A percentile compares a stretch with the other conserved stretches of the same genome.
These are phyloP conservation scores for Exephanes ischioxanthus DNA, from an alignment of 2,888 invertebrate species.

Conservation along the genomic window DNA sequence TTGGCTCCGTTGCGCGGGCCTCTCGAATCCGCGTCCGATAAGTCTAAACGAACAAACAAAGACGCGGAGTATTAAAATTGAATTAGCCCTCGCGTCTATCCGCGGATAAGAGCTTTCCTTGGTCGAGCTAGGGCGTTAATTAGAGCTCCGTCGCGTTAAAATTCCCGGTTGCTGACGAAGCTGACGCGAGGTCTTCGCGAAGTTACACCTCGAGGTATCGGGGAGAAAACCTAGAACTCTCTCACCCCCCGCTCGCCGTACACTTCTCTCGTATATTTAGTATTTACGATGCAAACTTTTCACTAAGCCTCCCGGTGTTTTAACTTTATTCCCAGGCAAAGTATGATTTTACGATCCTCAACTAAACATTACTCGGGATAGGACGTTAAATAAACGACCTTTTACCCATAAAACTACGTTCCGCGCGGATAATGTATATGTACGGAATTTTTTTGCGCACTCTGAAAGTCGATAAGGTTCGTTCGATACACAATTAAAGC, in stretches of 20 bases:
- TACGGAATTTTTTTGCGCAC: slow-evolving; percentile 19
- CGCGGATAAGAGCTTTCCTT: slow-evolving; percentile 69
- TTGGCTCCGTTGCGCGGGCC: not conserved
- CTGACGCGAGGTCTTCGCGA: slow-evolving; percentile 51
- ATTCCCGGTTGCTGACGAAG: slow-evolving; percentile 50
- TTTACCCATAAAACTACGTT: slow-evolving; percentile 79
- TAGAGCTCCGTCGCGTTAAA: slow-evolving; percentile 72
- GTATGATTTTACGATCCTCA: slow-evolving; percentile 82
- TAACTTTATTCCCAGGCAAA: slow-evolving; percentile 72
- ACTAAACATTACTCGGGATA: slow-evolving; percentile 78
- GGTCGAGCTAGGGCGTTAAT: slow-evolving; percentile 72
- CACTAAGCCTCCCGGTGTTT: slow-evolving; percentile 57
- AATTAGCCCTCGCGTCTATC: slow-evolving; percentile 61
- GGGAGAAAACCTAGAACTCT: slow-evolving; percentile 79
- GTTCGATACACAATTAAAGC: slow-evolving; percentile 40
- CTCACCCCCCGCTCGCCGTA: slow-evolving; percentile 19
- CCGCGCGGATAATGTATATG: not conserved
- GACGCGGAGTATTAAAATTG: slow-evolving; percentile 64
- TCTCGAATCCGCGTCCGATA: not conserved
- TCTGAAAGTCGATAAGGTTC: slow-evolving; percentile 78
- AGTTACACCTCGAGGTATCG: slow-evolving; percentile 73
- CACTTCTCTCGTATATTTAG: slow-evolving; percentile 57
- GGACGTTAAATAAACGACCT: slow-evolving; percentile 83
- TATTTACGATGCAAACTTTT: slow-evolving; percentile 69
- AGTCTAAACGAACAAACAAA: slow-evolving; percentile 59